These are phyloP conservation scores for Bombyx mandarina DNA, from an alignment of 1,140 invertebrate species.

Conservation along the genomic window DNA sequence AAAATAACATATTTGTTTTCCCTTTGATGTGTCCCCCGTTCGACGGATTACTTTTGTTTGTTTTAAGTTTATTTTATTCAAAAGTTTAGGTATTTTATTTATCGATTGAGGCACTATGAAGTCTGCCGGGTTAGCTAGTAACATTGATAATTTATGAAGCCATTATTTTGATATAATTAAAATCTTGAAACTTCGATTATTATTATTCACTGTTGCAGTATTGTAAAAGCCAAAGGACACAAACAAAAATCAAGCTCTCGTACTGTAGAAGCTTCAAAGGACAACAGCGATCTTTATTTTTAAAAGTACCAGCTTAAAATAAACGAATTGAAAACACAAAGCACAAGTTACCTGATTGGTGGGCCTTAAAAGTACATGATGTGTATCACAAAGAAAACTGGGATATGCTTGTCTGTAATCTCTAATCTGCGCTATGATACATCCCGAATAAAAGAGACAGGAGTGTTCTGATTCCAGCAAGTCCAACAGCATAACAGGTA, in stretches of 20 bases:
- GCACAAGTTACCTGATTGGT: conserved; percentile 80
- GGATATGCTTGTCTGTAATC: conserved; percentile 87
- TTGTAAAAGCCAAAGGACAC: neutral
- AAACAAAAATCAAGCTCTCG: no score
- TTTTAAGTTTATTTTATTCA: no score
- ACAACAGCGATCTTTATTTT: neutral
- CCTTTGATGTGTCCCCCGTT: no score
- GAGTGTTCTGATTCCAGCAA: conserved; percentile 84
- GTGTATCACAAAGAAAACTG: conserved; percentile 79
- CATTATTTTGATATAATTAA: no score
- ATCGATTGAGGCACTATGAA: no score
- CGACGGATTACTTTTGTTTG: no score
- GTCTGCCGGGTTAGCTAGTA: no score
- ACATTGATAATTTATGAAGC: no score
- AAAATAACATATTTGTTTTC: no score
- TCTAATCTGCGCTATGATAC: conserved; percentile 91
- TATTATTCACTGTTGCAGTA: neutral
- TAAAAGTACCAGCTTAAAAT: neutral
- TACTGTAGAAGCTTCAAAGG: neutral
- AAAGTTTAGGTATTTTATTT: no score
- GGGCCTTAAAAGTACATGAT: conserved; percentile 90
- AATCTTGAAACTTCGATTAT: no score
- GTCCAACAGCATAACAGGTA: conserved; percentile 89
- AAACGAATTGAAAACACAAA: neutral
- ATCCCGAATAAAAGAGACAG: conserved; percentile 91